phyloP scores from a whole-genome alignment of 2,888 invertebrate genomes.

The Carterocephalus palaemon region DNA sequence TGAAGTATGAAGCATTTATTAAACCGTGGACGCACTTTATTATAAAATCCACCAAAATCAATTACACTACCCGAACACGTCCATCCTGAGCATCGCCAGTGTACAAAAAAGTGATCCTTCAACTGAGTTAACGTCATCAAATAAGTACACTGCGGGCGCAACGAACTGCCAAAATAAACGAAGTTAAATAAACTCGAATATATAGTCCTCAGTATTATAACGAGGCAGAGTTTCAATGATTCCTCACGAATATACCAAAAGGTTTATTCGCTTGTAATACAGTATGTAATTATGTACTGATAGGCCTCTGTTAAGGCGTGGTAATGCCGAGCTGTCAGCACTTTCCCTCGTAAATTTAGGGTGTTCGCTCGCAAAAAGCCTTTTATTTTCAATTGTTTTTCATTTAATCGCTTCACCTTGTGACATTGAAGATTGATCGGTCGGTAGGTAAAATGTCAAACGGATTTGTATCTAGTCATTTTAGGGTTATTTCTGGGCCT shows the following conservation, averaged over 20 bases:
- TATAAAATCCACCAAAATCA: conserved; percentile 7
- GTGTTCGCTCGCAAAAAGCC: conserved; percentile 35
- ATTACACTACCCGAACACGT: conserved; percentile 8
- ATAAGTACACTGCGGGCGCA: not conserved
- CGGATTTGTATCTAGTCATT: conserved; percentile 35
- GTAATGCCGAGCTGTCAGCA: conserved; percentile 57
- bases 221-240: conserved; percentile 48
- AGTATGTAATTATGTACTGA: conserved; percentile 56
- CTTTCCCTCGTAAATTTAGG: conserved; percentile 41
- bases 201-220: conserved; percentile 42
- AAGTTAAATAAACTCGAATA: conserved; percentile 43
- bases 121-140: conserved; percentile 1
- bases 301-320: conserved; percentile 47
- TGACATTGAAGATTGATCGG: conserved; percentile 25
- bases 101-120: not conserved
- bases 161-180: not conserved
- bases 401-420: conserved; percentile 18
- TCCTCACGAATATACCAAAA: conserved; percentile 34
- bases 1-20: too few relatives aligned
- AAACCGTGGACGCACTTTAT: not conserved
- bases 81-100: conserved; percentile 7
- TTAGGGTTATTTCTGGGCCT: conserved; percentile 30
- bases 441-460: conserved; percentile 34
- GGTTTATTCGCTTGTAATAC: conserved; percentile 42
- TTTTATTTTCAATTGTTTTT: conserved; percentile 38